Conservation (phyloP, 2,888 invertebrate genomes). For the Dorcus parallelipipedus region DNA sequence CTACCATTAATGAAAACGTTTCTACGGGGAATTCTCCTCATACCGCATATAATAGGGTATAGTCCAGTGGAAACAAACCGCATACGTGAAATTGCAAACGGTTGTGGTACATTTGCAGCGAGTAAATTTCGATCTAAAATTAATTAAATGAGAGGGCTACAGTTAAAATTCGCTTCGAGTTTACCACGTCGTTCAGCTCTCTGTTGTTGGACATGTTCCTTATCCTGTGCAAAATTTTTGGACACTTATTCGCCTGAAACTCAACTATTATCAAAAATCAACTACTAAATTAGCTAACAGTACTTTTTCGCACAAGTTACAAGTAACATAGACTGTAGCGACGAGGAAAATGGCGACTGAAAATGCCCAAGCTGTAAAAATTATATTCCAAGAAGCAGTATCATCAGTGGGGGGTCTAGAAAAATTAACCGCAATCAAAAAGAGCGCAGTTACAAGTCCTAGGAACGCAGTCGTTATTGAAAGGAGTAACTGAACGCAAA, state of each 20-base stretch:
- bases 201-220: conserved; percentile 33
- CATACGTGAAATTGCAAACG: conserved; percentile 36
- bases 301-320: conserved; percentile 36
- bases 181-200: conserved; percentile 35
- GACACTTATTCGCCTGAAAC: conserved; percentile 37
- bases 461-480: conserved; percentile 34
- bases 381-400: conserved; percentile 14
- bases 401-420: conserved; percentile 16
- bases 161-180: conserved; percentile 5
- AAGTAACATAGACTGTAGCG: conserved; percentile 34
- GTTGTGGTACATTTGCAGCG: conserved; percentile 40
- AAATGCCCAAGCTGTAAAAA: conserved; percentile 34
- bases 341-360: conserved; percentile 34
- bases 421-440: conserved; percentile 31
- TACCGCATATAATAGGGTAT: conserved; percentile 37
- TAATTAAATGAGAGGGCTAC: conserved; percentile 10
- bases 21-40: conserved; percentile 1
- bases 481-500: conserved; percentile 35
- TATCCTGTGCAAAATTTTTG: conserved; percentile 37
- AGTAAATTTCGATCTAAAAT: conserved; percentile 39
- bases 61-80: conserved; percentile 38
- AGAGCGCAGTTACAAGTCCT: conserved; percentile 35
- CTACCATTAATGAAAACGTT: background rate
- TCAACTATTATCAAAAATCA: conserved; percentile 1
- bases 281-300: too few species aligned